A percentile compares a stretch with the other conserved stretches of the same genome.
Conservation (phyloP, 2,113 vertebrate genomes). For the Spermophilus dauricus region DNA sequence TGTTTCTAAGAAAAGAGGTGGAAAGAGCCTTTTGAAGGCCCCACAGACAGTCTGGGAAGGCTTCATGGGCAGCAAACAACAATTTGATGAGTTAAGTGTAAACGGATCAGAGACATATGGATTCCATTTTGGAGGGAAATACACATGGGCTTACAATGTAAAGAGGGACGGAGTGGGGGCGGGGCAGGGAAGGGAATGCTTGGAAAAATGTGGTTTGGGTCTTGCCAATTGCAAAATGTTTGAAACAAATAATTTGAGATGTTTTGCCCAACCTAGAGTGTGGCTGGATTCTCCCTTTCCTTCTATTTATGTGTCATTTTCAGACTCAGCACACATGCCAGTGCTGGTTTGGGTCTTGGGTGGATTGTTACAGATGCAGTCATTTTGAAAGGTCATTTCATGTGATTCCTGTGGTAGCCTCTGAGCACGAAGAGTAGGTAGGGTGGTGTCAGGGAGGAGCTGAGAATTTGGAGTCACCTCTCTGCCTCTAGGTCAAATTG, state of each 20-base stretch:
- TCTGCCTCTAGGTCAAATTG: background rate
- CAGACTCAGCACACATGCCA: background rate
- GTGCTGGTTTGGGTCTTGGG: constrained; percentile 46
- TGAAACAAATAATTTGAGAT: constrained; percentile 81
- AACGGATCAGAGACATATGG: constrained; percentile 83
- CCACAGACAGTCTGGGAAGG: constrained; percentile 76
- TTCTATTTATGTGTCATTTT: constrained; percentile 68
- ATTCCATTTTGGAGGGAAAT: constrained; percentile 78
- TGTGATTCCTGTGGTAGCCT: background rate
- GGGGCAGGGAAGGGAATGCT: constrained; percentile 68
- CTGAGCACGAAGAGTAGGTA: background rate
- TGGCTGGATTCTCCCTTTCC: constrained; percentile 55
- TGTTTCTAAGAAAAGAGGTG: constrained; percentile 78
- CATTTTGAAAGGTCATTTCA: constrained; percentile 20
- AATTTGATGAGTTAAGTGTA: constrained; percentile 84
- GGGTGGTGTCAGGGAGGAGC: background rate
- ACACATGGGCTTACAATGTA: constrained; percentile 78
- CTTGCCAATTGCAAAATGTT: constrained; percentile 81
- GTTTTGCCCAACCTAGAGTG: constrained; percentile 66
- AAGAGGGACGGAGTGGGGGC: constrained; percentile 56
- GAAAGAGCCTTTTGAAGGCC: constrained; percentile 67
- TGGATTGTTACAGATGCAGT: constrained; percentile 46
- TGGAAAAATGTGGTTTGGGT: constrained; percentile 85
- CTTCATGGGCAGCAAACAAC: constrained; percentile 77
- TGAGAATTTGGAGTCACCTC: background rate